Evolutionary conservation across 2,888 invertebrate species (phyloP).

Genomic region (Clostera curtula): DNA sequence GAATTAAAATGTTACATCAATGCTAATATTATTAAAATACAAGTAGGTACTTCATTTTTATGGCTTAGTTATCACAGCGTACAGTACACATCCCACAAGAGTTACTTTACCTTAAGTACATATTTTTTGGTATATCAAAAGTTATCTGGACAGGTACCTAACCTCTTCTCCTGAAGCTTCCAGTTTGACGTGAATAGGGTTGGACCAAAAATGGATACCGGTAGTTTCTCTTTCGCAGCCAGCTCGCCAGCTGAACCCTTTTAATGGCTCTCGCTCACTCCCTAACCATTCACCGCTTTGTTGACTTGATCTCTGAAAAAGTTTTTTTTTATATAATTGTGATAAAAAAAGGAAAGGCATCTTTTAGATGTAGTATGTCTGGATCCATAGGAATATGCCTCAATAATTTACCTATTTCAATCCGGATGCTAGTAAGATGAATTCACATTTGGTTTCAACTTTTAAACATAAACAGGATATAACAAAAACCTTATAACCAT

Average conservation of each 20-base stretch:
- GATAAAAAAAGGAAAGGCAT: background rate
- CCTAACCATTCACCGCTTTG: constrained; percentile 76
- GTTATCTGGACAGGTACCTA: background rate
- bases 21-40: no score
- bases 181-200: constrained; percentile 84
- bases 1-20: no score
- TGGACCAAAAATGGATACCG: constrained; percentile 94
- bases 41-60: no score
- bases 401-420: no score
- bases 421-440: no score
- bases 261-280: constrained; percentile 80
- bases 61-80: no score
- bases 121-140: background rate
- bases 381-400: no score
- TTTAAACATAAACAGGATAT: no score
- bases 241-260: constrained; percentile 94
- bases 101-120: no score
- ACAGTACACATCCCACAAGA: no score
- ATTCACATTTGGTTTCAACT: no score
- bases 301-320: constrained; percentile 20
- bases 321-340: background rate
- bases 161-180: constrained; percentile 26
- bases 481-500: no score
- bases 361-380: background rate
- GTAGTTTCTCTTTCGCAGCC: constrained; percentile 95